Base-by-base conservation (phyloP, 2,113 vertebrate species). In the Excalfactoria chinensis region DNA sequence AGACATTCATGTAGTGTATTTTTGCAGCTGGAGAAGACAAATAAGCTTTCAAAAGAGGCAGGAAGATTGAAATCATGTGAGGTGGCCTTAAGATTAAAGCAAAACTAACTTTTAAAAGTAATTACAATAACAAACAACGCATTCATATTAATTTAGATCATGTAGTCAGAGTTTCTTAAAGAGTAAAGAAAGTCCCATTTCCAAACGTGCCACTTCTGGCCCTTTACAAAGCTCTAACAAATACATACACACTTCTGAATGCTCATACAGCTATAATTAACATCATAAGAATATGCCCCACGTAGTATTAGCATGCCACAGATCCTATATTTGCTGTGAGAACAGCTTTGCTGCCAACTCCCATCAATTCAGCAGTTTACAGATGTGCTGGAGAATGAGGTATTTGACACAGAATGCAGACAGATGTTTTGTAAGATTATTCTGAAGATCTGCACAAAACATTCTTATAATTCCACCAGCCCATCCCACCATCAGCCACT, bases 11-110 rank as follows among this genome's bases (percentile, higher is more conserved):
- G 16, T 43, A 40, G 90, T 56, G 4, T 94, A 92, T 90, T 95
- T 95, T 90, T 91, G 72, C 86, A 95, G 90, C 75, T 96, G 90
- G 58, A 90, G 40, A 78, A 78, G 48, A 89, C 56, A 92, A 91
- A 84, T 15, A 35, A 3, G 25, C 48, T 88, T 71, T 81, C 48
- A 58, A 91, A 90, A 63, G 78, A 84, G 37, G 70, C 83, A 93
- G 35, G 62, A 64, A 37, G 78, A 58, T 43, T 0, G 0, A 86
- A 73, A 35, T 35, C 37, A 21, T n/a, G n/a, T 81, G 37, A 84
- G 18, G 67, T 16, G 66, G 66, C 15, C 56, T 35, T 16, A 43
- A 53, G 32, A 80, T 68, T 59, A 51, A 71, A 41, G 43, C 32
- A 75, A 93, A 93, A 17, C 4, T 26, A 11, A 2, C 11, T 37